Evolutionary conservation across 2,888 invertebrate genomes (phyloP), one percentile per base, ranked within the genome.

Genomic region (Drosophila recens): DNA sequence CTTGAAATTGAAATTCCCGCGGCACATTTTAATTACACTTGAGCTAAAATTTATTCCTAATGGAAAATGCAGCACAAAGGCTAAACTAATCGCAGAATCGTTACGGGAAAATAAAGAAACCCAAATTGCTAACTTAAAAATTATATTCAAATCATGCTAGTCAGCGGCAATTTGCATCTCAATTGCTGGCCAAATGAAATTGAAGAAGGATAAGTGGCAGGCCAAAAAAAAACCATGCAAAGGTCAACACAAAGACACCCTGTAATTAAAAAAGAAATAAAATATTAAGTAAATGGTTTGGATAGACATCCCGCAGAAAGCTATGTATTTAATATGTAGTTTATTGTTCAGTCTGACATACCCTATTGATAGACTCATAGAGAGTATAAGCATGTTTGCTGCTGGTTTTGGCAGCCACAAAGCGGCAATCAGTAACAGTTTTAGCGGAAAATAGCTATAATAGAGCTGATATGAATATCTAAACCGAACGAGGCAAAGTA

Each of bases 381-480:
- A 53, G 80, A 42, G 70, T 49, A 58, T 42, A 4, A 2, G 13
- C 13, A 11, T 34, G 56, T 45, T 42, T 42, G 56, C 42, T 43
- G 38, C 20, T 59, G 34, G 40, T 33, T 69, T 17, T 64, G 70
- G 53, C 59, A 72, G 73, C 75, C 90, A 78, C 87, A 85, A 86
- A 82, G 84, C 87, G 85, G 90, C 89, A 90, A 90, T 86, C 89
- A 84, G 89, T 87, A 83, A 71, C 87, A 86, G 85, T 89, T 86
- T 89, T 86, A 84, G 89, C 90, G 90, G 85, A 90, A 86, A 90
- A 86, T 89, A 67, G 87, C 81, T 74, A 73, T 90, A 87, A 90
- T 89, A 83, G 90, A 79, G 80, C 87, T 83, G 90, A 90, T 90
- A 89, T 80, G 89, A 90, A 90, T 86, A 90, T 83, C 74, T 72